Base-by-base conservation (phyloP, 2,888 invertebrate species). In the Melanostoma scalare region DNA sequence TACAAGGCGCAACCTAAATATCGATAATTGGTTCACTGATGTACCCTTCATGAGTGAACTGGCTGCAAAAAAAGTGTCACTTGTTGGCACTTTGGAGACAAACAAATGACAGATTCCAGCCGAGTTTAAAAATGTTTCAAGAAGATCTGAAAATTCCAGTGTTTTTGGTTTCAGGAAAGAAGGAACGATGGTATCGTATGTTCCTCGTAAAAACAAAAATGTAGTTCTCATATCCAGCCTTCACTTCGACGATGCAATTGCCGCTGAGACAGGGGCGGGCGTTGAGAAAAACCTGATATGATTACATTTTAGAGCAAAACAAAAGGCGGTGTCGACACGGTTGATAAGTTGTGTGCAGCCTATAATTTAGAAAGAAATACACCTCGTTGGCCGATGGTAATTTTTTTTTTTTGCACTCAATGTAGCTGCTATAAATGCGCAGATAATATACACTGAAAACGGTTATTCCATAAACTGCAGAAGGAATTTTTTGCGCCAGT, bases 1-100 rank as follows among this genome's bases (percentile, higher is more conserved):
- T 9, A 44, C 63, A 72, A 50, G 50, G 48, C 36, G 50, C 38
- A 63, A 63, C 40, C 50, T 63, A 36, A 63, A 50, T 9, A 44
- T 50, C 50, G 63, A 52, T 63, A 63, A 63, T 44, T 44, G 3
- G 3, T 44, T 44, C 44, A 44, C 44, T 44, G 44, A 44, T 20
- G 44, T 9, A 44, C 44, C 44, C 44, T 8, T 44, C 0, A 44
- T 44, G 44, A 44, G 44, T 20, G 20, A 20, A 20, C 20, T 20
- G 20, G 20, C 20, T 20, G 20, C 20, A 20, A 42, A 42, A 42
- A 42, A 42, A 5, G 42, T 8, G 8, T 46, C 46, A 46, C 46
- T 46, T 46, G 46, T 46, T n/a, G 20, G 46, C 3, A 46, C 46
- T 10, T 46, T 46, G 46, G n/a, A 46, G 20, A 46, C 4, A 4